These are phyloP conservation scores for Drosophila bifasciata DNA, from an alignment of 1,140 invertebrate genomes.

Conservation along the genomic window DNA sequence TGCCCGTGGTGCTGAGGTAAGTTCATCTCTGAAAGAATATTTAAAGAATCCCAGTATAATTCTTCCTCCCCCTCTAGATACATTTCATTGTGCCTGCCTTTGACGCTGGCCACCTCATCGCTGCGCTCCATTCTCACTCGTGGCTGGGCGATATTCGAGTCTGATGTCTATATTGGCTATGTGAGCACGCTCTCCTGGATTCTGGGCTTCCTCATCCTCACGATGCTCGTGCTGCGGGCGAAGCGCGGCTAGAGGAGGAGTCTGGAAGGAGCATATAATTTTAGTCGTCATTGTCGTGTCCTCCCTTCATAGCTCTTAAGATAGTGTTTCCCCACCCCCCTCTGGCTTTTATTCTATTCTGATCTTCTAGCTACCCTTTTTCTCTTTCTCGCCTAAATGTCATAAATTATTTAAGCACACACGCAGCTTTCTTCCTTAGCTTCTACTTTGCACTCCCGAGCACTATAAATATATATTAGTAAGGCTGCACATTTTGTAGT, in stretches of 20 bases:
- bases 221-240: conserved; percentile 91
- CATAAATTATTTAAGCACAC: conserved; percentile 81
- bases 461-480: conserved; percentile 29
- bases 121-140: conserved; percentile 94
- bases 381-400: conserved; percentile 43
- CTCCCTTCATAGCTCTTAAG: conserved; percentile 31
- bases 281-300: conserved; percentile 53
- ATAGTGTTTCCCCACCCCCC: conserved; percentile 31
- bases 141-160: conserved; percentile 93
- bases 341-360: conserved; percentile 15
- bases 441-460: conserved; percentile 39
- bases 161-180: conserved; percentile 95
- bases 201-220: conserved; percentile 92
- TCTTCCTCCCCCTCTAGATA: conserved; percentile 83
- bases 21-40: not conserved
- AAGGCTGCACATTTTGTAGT: conserved; percentile 70
- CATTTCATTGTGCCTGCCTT: conserved; percentile 92
- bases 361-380: not conserved
- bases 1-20: conserved; percentile 91
- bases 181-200: conserved; percentile 95
- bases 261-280: conserved; percentile 35
- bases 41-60: not conserved
- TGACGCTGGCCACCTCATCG: conserved; percentile 95
- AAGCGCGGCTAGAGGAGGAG: conserved; percentile 87
- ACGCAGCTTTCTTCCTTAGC: conserved; percentile 47